Conservation (phyloP, 2,888 invertebrate genomes). For the Chromoteleia sp. region DNA sequence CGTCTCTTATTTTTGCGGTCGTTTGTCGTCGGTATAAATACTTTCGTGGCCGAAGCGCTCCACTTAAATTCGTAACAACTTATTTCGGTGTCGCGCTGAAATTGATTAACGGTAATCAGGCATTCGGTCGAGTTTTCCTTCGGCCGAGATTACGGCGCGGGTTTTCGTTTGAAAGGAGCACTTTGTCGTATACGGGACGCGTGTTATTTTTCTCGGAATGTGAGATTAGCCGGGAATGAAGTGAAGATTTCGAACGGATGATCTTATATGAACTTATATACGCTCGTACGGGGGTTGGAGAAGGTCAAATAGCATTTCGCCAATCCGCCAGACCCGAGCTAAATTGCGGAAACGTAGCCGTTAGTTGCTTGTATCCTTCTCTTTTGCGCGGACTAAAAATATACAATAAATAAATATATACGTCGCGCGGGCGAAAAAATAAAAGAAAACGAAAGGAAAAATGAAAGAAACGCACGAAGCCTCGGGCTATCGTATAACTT, state of each 20-base stretch:
- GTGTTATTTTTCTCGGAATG: constrained; percentile 63
- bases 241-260: constrained; percentile 68
- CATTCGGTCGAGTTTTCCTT: constrained; percentile 3
- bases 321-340: constrained; percentile 48
- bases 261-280: constrained; percentile 69
- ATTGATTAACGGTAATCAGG: constrained; percentile 20
- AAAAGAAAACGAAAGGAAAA: constrained; percentile 33
- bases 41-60: constrained; percentile 1
- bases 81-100: constrained; percentile 11
- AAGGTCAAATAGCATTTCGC: constrained; percentile 68
- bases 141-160: background rate
- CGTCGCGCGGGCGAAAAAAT: constrained; percentile 38
- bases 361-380: constrained; percentile 32
- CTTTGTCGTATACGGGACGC: constrained; percentile 31
- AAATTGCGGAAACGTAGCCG: constrained; percentile 65
- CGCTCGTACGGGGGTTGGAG: constrained; percentile 38
- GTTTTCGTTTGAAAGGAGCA: constrained; percentile 23
- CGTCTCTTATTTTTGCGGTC: background rate
- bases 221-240: constrained; percentile 56
- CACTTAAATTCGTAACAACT: constrained; percentile 28
- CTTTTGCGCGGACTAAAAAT: too few species aligned
- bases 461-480: constrained; percentile 55
- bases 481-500: constrained; percentile 59
- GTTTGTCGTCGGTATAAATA: constrained; percentile 38
- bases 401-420: constrained; percentile 59